Evolutionary conservation across 2,797 vertebrate genomes (phyloP), one percentile per base, ranked within the genome.

Genomic region (Adrianichthys oophorus): DNA sequence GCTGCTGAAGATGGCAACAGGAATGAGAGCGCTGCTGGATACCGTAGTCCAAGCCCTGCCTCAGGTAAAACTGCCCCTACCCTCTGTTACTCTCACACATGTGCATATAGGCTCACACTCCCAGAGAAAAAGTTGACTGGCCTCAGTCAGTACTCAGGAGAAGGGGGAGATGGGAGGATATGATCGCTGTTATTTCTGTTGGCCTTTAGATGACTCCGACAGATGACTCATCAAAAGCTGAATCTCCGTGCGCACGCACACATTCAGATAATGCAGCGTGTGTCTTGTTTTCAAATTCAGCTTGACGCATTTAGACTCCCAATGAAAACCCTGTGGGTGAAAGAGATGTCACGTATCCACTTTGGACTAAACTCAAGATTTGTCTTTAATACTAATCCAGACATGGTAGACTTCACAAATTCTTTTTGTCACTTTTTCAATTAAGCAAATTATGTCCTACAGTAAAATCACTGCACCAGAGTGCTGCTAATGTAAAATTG

Each of bases 41-140:
- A 99, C 97, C 0, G 97, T 99, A 58, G 96, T 99, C 63, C 97
- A 98, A 89, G 97, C 97, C 52, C 87, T 99, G 74, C 96, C 97
- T 60, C 97, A 99, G 97, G 97, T 99, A 86, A 8, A 26, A 59
- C 56, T 19, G 24, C 21, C 40, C 21, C 26, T 7, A 0, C 41
- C 49, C 49, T 21, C 8, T 12, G 4, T 45, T 26, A 4, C 16
- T 21, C 55, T 26, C 41, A 61, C 21, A 56, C 17, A 50, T 47
- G 58, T 21, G 19, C 19, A 21, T 3, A 1, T 24, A 57, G 18
- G 53, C 7, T 14, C 21, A 46, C 50, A 19, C n/a, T 62, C 49
- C 48, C 4, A 54, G 2, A 47, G 56, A 65, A 44, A 53, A 48
- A 61, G 41, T n/a, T 41, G 46, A 19, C 32, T 42, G 15, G 13